Evolutionary conservation across 64 coral and sea anemone species (phyloP), one percentile per base, ranked within the genome.

Genomic region (Dendrophyllia cribrosa): DNA sequence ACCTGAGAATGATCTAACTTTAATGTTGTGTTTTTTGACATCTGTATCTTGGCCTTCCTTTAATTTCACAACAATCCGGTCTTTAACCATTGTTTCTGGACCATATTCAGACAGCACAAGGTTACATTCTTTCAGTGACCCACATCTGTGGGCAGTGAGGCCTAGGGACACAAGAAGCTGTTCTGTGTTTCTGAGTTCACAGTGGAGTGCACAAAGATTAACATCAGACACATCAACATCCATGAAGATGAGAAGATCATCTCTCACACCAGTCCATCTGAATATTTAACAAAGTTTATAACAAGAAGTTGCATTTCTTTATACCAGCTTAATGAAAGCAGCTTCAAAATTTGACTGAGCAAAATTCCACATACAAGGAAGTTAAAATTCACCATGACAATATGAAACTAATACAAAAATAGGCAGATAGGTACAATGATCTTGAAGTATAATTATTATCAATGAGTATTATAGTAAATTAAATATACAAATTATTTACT

Each of bases 201-300:
- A 89, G 45, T 89, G 88, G 14, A 89, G 56, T 16, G 88, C 73
- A 89, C 88, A 89, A 9, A 89, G 62, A 68, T 89, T 89, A 44
- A 89, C 60, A n/a, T 60, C 43, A 43, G 59, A 62, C 58, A 89
- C 76, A 0, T 66, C 59, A 48, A 77, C 74, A 50, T 78, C 75
- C 2, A 78, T 19, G 34, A 89, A 51, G 43, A 76, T 20, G 1
- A 51, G 15, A 8, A 78, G 88, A 47, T 89, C 88, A 89, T 78
- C 74, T 67, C 88, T 89, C 16, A 89, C 47, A 51, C 74, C 88
- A 10, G 58, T 89, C 23, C 75, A 89, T 10, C 74, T 78, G 11
- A 7, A 74, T 52, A n/a, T n/a, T n/a, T 43, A 59, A 70, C 25
- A 26, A 45, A 66, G n/a, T 34, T 3, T n/a, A n/a, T n/a, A n/a